These are phyloP conservation scores for Lynx canadensis DNA, from an alignment of 2,113 vertebrate genomes.

Conservation along the genomic window DNA sequence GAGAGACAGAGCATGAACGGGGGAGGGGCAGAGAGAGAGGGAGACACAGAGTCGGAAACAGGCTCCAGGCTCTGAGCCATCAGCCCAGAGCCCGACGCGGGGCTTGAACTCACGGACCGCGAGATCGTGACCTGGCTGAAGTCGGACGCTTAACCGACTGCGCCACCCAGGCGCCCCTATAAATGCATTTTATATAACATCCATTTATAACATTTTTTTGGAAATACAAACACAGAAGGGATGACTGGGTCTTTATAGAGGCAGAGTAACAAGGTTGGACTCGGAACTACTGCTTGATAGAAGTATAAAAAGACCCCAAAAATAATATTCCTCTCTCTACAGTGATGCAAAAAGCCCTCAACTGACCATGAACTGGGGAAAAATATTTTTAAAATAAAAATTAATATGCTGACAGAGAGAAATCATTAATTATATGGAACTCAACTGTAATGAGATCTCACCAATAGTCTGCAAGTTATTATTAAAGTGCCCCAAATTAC, in stretches of 20 bases:
- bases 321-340: neutral
- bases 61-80: no score
- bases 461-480: neutral
- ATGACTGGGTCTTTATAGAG: constrained; percentile 20
- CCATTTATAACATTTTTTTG: neutral
- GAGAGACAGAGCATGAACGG: no score
- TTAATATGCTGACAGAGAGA: neutral
- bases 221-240: constrained; percentile 20
- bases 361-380: neutral
- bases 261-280: neutral
- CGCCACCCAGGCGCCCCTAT: no score
- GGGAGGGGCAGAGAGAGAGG: no score
- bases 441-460: neutral
- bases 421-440: constrained; percentile 11
- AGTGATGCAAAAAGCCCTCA: neutral
- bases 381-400: constrained; percentile 25
- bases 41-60: no score
- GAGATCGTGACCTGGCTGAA: no score
- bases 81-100: no score
- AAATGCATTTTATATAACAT: constrained; percentile 1
- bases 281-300: neutral
- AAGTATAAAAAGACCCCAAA: constrained; percentile 19
- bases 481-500: constrained; percentile 70
- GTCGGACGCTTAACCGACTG: no score
- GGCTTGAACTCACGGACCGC: no score